Base-by-base conservation (phyloP, 2,888 invertebrate species). In the Zygaena filipendulae region DNA sequence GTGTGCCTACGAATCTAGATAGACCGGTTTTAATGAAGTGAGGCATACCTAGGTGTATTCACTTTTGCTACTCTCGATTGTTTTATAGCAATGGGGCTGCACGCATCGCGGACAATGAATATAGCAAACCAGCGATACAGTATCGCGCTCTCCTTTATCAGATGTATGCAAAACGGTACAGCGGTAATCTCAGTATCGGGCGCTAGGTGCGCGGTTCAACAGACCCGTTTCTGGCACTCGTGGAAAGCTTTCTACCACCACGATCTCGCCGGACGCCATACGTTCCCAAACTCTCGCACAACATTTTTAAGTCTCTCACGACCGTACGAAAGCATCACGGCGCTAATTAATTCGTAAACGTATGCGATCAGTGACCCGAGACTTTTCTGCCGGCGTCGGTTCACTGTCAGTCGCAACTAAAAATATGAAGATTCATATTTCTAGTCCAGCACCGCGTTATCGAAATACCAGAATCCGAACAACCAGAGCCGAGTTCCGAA, bases 231-330 rank as follows among this genome's bases (percentile, higher is more conserved):
- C 43, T 43, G 46, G 43, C 42, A 43, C 30, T 35, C 30, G 34
- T 27, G 36, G 40, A 43, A 50, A 63, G 67, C 70, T 72, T 67
- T 68, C 64, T 62, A 64, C 52, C 42, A 47, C 42, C 46, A 36
- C 42, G 39, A 42, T 38, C 43, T 48, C 55, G 54, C 47, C 16
- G 52, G 49, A 59, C n/a, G n/a, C n/a, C 61, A 53, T 49, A 59
- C 59, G 55, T 56, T 56, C 52, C 54, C 49, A 47, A 59, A 54
- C 48, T 45, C 43, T 37, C 38, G 16, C 16, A 16, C 16, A 16
- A 43, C 44, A 42, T 45, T 48, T 47, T 49, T 52, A 46, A n/a
- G n/a, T n/a, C 43, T 47, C 42, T 47, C 46, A 38, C 42, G 49
- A 45, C n/a, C n/a, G n/a, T n/a, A 51, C 39, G 49, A 47, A 49